phyloP scores from a whole-genome alignment of 2,888 invertebrate species.

The Meghimatium bilineatum region DNA sequence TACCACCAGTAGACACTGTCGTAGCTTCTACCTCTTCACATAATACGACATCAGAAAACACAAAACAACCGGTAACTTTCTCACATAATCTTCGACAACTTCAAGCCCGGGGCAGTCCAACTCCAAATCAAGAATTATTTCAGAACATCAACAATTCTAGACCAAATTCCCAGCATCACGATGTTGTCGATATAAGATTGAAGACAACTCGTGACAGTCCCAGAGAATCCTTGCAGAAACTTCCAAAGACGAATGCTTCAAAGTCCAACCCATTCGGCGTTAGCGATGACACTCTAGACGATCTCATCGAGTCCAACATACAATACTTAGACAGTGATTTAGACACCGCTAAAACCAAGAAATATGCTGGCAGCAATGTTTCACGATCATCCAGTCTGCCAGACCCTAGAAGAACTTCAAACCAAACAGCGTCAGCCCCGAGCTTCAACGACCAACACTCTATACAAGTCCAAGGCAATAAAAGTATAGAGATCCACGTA shows the following conservation, averaged over 20 bases:
- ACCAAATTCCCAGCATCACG: slow-evolving; percentile 47
- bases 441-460: slow-evolving; percentile 9
- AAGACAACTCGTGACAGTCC: slow-evolving; percentile 45
- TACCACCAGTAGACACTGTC: slow-evolving; percentile 53
- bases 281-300: slow-evolving; percentile 70
- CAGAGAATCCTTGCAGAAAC: slow-evolving; percentile 43
- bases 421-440: slow-evolving; percentile 1
- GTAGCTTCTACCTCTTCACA: background rate
- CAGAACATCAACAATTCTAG: background rate
- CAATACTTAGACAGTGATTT: slow-evolving; percentile 70
- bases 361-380: slow-evolving; percentile 36
- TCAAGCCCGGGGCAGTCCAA: slow-evolving; percentile 6
- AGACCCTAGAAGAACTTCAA: slow-evolving; percentile 48
- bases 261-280: background rate
- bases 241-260: slow-evolving; percentile 10
- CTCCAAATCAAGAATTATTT: slow-evolving; percentile 1
- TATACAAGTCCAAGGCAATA: slow-evolving; percentile 37
- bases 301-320: slow-evolving; percentile 70
- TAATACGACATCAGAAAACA: background rate
- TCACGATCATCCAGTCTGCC: slow-evolving; percentile 55
- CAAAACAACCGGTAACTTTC: slow-evolving; percentile 23
- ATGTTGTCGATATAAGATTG: slow-evolving; percentile 53
- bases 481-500: slow-evolving; percentile 39
- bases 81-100: slow-evolving; percentile 24
- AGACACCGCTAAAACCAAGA: slow-evolving; percentile 57